Evolutionary conservation across 2,797 vertebrate species (phyloP), one percentile per base, ranked within the genome.

Genomic region (Chaunax sp.): DNA sequence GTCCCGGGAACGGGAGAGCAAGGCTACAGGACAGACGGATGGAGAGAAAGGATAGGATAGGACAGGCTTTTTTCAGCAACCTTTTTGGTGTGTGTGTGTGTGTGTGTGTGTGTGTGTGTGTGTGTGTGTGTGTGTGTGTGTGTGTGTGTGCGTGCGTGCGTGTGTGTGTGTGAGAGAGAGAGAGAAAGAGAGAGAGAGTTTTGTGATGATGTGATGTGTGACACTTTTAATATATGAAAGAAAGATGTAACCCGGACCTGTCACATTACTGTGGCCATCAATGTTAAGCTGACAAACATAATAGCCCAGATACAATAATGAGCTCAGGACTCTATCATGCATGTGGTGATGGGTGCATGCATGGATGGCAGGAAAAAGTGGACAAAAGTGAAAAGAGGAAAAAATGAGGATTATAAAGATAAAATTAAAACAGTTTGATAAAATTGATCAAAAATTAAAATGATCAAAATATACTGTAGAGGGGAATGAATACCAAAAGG

Each of bases 201-300:
- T 57, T 52, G n/a, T 45, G 18, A 53, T 45, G 37, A 63, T 67
- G 43, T 35, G 28, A 43, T 41, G 28, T 61, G 66, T 64, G 59
- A 56, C 69, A 56, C 71, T 79, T 81, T 78, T 56, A 65, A 77
- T 53, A 57, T 72, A 78, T 51, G 43, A 74, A 70, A 83, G 54
- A 80, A 59, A 83, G 84, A 87, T 77, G 85, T 84, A 81, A 83
- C 77, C 63, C 65, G 14, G 77, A 73, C 75, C 77, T 81, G 86
- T 81, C 85, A 84, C 73, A 89, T 87, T 88, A 89, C 70, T 38
- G 69, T 75, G 76, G 60, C 61, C 72, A 50, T 85, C 85, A 87
- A 57, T 57, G 78, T 80, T 84, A 84, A 86, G 85, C 75, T 81
- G 85, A 89, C 87, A 68, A 50, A 61, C 53, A 45, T 14, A 79